Base-by-base conservation (phyloP, 1,140 invertebrate genomes). In the Drosophila pachea region DNA sequence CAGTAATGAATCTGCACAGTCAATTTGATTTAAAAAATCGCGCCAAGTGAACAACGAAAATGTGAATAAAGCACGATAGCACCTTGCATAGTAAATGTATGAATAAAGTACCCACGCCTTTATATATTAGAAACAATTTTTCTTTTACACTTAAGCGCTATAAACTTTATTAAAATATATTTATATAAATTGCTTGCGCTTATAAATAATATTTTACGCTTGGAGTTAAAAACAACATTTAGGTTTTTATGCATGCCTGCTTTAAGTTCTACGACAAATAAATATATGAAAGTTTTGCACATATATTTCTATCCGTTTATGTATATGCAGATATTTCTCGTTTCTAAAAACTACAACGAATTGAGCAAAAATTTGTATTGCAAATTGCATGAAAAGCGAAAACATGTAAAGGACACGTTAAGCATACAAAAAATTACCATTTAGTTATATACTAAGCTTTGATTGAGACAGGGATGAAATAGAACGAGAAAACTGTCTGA, bases 111-210 rank as follows among this genome's bases (percentile, higher is more conserved):
- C 29, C 11, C 4, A 9, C 32, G 11, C 29, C 4, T n/a, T 12
- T 11, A 56, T 16, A 16, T 0, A 16, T 14, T 4, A 43, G 5
- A 22, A 7, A n/a, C 7, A 16, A 16, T 4, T 22, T 56, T 29
- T 33, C 22, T 14, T 66, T 67, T 63, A 43, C 49, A 61, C 79
- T 79, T 83, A 83, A 22, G 48, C 52, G 16, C 76, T 83, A 84
- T 83, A 83, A 83, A 83, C 79, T 83, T 83, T 83, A 83, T 83
- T 83, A 83, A 83, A 83, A 83, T 83, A 83, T 83, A 83, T 75
- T 70, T 81, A 78, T 83, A 84, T 82, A 81, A 86, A 79, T 86
- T 76, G 81, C 73, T 86, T 66, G 79, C 81, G 62, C 79, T 76
- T 83, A 84, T 67, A 84, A 84, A 73, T 84, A 76, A 78, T 64